A percentile compares a stretch with the other conserved stretches of the same genome.
phyloP scores from a whole-genome alignment of 2,888 invertebrate genomes.

The Hypomecis punctinalis region DNA sequence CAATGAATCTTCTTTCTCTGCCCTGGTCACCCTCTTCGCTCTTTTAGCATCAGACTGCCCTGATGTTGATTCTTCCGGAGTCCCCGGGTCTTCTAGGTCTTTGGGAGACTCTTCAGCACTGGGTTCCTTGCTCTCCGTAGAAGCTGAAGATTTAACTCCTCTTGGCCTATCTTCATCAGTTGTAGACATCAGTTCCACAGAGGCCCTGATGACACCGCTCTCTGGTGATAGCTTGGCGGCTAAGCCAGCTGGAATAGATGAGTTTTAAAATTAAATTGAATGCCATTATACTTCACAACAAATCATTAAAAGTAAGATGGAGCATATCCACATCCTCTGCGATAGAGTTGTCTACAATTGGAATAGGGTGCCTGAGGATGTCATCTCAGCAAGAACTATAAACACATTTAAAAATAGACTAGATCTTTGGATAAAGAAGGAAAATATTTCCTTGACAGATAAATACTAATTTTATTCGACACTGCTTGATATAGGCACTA shows the following conservation, averaged over 20 bases:
- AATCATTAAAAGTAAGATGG: too few relatives aligned
- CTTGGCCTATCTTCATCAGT: constrained; percentile 89
- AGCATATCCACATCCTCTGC: too few relatives aligned
- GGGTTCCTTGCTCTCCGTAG: constrained; percentile 52
- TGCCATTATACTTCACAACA: too few relatives aligned
- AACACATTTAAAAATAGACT: too few relatives aligned
- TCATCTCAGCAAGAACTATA: too few relatives aligned
- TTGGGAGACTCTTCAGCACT: constrained; percentile 46
- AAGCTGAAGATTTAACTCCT: constrained; percentile 71
- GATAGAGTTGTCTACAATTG: too few relatives aligned
- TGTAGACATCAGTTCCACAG: constrained; percentile 90
- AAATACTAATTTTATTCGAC: too few relatives aligned
- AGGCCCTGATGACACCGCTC: constrained; percentile 91
- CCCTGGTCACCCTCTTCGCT: constrained; percentile 75
- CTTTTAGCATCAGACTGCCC: constrained; percentile 74
- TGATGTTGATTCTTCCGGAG: constrained; percentile 61
- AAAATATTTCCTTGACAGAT: too few relatives aligned
- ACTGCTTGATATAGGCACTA: too few relatives aligned
- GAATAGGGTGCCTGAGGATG: too few relatives aligned
- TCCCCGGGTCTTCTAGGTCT: constrained; percentile 44
- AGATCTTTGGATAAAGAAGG: too few relatives aligned
- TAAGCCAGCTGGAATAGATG: constrained; percentile 77
- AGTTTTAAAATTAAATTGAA: too few relatives aligned
- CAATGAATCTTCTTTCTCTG: constrained; percentile 88
- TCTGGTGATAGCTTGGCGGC: constrained; percentile 88